Evolutionary conservation across 1,140 invertebrate species (phyloP), one percentile per base, ranked within the genome.

Genomic region (Venturia canescens): DNA sequence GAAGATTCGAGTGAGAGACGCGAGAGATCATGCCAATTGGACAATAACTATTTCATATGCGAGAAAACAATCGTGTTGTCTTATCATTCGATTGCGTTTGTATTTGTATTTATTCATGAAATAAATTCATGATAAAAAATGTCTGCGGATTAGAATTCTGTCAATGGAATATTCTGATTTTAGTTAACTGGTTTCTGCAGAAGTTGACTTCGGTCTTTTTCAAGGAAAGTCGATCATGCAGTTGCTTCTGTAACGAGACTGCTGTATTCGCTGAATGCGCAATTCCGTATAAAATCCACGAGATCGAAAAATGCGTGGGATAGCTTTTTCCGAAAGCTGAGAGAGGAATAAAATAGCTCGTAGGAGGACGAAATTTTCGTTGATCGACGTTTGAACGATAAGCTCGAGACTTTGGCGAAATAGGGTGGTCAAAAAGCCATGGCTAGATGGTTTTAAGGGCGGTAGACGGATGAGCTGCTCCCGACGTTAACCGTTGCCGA

Each of bases 401-500:
- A 77, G 57, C 75, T 77, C 31, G 60, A 77, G 57, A 44, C 29
- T 77, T 77, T 27, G 60, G 23, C 31, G 3, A 27, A 29, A 75
- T 31, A 16, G 48, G 44, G 44, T 34, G 6, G 48, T 57, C 31
- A 23, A 53, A 23, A 48, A 38, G 23, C n/a, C 76, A 16, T 78
- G 60, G 23, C 50, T 15, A 13, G 23, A 27, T 27, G 38, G 27
- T 34, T 69, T 15, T 50, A 67, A 80, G 81, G 63, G 15, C 66
- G 13, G 38, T 67, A 26, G 78, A 80, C 60, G 77, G 80, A 60
- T 83, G 80, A 83, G 67, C 88, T 87, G 88, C 86, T 60, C 80
- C 74, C 79, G 87, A 87, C 88, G 80, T 88, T 89, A 89, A 89
- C 78, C 80, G 80, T 67, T 86, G 71, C 29, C 18, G 27, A 84